Evolutionary conservation across 2,113 vertebrate genomes (phyloP), one percentile per base, ranked within the genome.

Genomic region (Echinops telfairi): DNA sequence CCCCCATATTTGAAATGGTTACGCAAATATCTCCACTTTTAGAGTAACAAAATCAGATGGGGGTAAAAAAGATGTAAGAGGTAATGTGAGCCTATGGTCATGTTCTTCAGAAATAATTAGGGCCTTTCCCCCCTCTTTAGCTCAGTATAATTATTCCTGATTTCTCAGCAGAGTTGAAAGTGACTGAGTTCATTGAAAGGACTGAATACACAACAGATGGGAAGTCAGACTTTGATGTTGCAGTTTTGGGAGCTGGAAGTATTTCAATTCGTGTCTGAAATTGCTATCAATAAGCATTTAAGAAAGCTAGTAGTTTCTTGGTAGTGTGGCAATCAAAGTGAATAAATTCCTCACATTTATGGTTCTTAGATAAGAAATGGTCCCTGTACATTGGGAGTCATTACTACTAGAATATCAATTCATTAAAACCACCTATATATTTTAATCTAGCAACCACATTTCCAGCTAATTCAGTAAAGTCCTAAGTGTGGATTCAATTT

Each of bases 61-160:
- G 71, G 47, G 47, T 53, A 53, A 53, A 53, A 92, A 77, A 92
- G 85, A 16, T 82, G 0, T 78, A 58, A 91, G 75, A 81, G 62
- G 20, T 14, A 83, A 68, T 70, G 9, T 47, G 6, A 95, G 62
- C 6, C 53, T 92, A 73, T 31, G 75, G 81, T 47, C 43, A 88
- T 33, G 62, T 88, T 53, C 71, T 93, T 90, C 62, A 83, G 64
- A 90, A 94, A 95, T 80, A 82, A 89, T 82, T 73, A 71, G 22
- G 60, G n/a, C 17, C 3, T 11, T 82, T 11, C 33, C 78, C 60
- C 62, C 89, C 70, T 68, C 22, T 84, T 91, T 89, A 66, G 20
- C 29, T 86, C 66, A 78, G 29, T 84, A 43, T 91, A 94, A 94
- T 92, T 95, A 88, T 82, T 94, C 40, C 64, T 68, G 36, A 85